These are phyloP conservation scores for Gastrophysa polygoni DNA, from an alignment of 2,888 invertebrate species.

Conservation along the genomic window DNA sequence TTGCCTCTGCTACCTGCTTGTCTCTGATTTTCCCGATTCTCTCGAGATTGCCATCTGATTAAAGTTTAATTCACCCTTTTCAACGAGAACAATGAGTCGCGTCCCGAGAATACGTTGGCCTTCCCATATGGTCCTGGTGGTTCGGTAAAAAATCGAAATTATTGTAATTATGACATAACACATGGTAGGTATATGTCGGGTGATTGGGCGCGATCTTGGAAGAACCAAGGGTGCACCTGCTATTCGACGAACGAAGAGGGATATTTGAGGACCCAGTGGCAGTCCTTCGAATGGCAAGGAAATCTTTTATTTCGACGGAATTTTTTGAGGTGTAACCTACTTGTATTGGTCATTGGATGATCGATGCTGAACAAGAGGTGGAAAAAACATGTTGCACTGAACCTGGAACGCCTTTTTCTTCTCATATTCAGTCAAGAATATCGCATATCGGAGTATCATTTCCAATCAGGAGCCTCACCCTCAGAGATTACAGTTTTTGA, in stretches of 20 bases:
- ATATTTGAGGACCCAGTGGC: neutral
- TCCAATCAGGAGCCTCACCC: too few relatives aligned
- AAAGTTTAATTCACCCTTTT: slow-evolving; percentile 51
- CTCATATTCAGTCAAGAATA: too few relatives aligned
- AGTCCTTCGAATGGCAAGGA: too few relatives aligned
- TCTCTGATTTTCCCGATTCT: slow-evolving; percentile 41
- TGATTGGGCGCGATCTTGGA: slow-evolving; percentile 41
- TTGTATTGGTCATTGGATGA: too few relatives aligned
- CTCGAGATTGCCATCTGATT: slow-evolving; percentile 36
- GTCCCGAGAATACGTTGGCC: slow-evolving; percentile 25
- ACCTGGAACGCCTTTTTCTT: too few relatives aligned
- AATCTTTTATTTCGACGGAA: too few relatives aligned
- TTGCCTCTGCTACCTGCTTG: slow-evolving; percentile 44
- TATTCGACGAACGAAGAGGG: slow-evolving; percentile 11
- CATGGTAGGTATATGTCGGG: slow-evolving; percentile 49
- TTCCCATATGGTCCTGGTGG: slow-evolving; percentile 45
- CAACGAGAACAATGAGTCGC: slow-evolving; percentile 42
- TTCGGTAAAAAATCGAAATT: slow-evolving; percentile 46
- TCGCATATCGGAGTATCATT: too few relatives aligned
- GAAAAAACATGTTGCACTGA: too few relatives aligned
- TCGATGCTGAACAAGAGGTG: too few relatives aligned
- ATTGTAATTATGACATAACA: slow-evolving; percentile 58
- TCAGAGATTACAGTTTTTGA: too few relatives aligned
- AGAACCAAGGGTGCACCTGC: slow-evolving; percentile 24
- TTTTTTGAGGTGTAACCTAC: too few relatives aligned